These are phyloP conservation scores for Phataginus tetradactyla DNA, from an alignment of 2,797 vertebrate species.

Conservation along the genomic window DNA sequence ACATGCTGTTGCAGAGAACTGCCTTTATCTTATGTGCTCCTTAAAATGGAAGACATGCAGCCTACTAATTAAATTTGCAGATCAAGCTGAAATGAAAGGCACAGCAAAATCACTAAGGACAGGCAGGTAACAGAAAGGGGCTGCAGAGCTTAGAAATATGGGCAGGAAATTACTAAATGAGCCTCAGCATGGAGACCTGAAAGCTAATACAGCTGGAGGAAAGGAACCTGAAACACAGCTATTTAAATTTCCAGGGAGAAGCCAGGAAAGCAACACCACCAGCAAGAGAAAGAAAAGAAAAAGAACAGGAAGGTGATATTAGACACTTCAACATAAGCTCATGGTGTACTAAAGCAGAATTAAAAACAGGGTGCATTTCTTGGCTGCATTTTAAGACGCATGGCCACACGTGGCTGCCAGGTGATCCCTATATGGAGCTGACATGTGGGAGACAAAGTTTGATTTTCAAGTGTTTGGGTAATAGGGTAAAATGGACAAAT, in stretches of 20 bases:
- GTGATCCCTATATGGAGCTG: neutral
- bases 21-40: neutral
- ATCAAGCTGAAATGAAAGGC: conserved; percentile 78
- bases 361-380: neutral
- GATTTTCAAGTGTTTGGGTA: conserved; percentile 1
- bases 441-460: neutral
- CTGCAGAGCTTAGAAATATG: conserved; percentile 58
- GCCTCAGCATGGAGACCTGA: conserved; percentile 37
- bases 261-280: neutral
- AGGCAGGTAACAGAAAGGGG: conserved; percentile 59
- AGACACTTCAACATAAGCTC: conserved; percentile 32
- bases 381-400: neutral
- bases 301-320: conserved; percentile 41
- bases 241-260: conserved; percentile 67
- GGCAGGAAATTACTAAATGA: conserved; percentile 74
- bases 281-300: neutral
- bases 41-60: conserved; percentile 57
- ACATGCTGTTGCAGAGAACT: conserved; percentile 53
- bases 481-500: neutral
- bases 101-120: conserved; percentile 72
- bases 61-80: conserved; percentile 78
- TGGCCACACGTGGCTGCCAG: conserved; percentile 8
- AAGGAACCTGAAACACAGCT: conserved; percentile 39
- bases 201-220: conserved; percentile 60
- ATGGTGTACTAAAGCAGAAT: neutral